A percentile compares a stretch with the other conserved stretches of the same genome.
phyloP scores from a whole-genome alignment of 1,140 invertebrate genomes.

The Bombus picipes region DNA sequence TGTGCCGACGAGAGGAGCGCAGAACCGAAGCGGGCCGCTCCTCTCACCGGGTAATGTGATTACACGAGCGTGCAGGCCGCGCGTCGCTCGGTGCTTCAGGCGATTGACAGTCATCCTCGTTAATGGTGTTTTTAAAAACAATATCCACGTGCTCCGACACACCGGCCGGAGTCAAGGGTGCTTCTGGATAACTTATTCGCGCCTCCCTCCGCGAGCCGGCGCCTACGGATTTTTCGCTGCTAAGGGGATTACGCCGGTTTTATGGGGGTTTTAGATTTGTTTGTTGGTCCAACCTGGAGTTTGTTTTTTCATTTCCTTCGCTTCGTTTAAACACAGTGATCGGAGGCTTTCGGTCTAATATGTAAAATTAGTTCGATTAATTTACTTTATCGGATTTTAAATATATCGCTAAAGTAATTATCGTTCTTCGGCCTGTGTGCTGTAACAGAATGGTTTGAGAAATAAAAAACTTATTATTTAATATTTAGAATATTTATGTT shows the following conservation, averaged over 20 bases:
- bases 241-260: slow-evolving; percentile 5
- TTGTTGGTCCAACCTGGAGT: not conserved
- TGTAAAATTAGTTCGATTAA: not conserved
- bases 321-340: not conserved
- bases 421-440: too few species aligned
- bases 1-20: slow-evolving; percentile 70
- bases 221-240: not conserved
- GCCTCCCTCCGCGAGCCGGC: slow-evolving; percentile 3
- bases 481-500: too few species aligned
- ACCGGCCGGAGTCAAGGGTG: slow-evolving; percentile 49
- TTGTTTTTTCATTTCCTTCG: not conserved
- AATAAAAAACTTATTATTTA: not conserved
- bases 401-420: too few species aligned
- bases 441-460: not conserved
- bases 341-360: too few species aligned
- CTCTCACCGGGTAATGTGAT: slow-evolving; percentile 75
- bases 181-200: slow-evolving; percentile 58
- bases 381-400: too few species aligned
- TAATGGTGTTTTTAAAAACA: slow-evolving; percentile 83
- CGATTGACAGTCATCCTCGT: slow-evolving; percentile 81
- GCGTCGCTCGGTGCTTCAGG: slow-evolving; percentile 69
- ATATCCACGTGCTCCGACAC: slow-evolving; percentile 77
- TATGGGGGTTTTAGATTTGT: not conserved
- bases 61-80: slow-evolving; percentile 75
- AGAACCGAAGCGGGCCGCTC: slow-evolving; percentile 31